A percentile compares a stretch with the other conserved stretches of the same genome.
Evolutionary conservation across 2,888 invertebrate species (phyloP).

Genomic region (Cecidostiba fungosa): DNA sequence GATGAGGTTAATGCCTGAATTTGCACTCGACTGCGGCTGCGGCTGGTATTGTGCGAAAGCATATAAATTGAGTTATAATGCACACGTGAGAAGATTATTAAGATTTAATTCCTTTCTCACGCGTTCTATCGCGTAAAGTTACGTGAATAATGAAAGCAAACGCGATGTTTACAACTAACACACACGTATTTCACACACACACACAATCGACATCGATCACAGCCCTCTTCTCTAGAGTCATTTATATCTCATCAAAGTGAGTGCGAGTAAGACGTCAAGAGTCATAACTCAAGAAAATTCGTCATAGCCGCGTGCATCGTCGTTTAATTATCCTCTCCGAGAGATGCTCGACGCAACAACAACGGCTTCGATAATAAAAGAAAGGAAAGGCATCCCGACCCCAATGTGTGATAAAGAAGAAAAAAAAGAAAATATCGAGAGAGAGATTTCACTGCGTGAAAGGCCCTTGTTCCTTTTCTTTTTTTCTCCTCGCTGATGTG

Average conservation of each 20-base stretch:
- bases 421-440: background rate
- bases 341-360: background rate
- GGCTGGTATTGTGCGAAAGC: background rate
- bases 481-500: background rate
- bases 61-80: background rate
- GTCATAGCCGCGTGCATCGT: background rate
- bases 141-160: background rate
- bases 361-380: constrained; percentile 5
- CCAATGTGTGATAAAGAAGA: background rate
- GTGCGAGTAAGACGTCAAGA: constrained; percentile 22
- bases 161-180: background rate
- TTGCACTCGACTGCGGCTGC: background rate
- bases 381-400: constrained; percentile 3
- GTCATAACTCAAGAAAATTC: constrained; percentile 46
- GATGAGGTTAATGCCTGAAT: background rate
- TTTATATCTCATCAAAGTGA: background rate
- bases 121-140: background rate
- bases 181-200: background rate
- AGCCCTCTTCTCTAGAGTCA: background rate
- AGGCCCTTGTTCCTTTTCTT: constrained; percentile 50
- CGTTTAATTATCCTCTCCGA: constrained; percentile 45
- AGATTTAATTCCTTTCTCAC: constrained; percentile 5
- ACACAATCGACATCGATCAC: background rate
- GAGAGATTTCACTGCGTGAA: constrained; percentile 52
- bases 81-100: background rate